Conservation (phyloP, 2,888 invertebrate species). For the Drosophila quinaria region DNA sequence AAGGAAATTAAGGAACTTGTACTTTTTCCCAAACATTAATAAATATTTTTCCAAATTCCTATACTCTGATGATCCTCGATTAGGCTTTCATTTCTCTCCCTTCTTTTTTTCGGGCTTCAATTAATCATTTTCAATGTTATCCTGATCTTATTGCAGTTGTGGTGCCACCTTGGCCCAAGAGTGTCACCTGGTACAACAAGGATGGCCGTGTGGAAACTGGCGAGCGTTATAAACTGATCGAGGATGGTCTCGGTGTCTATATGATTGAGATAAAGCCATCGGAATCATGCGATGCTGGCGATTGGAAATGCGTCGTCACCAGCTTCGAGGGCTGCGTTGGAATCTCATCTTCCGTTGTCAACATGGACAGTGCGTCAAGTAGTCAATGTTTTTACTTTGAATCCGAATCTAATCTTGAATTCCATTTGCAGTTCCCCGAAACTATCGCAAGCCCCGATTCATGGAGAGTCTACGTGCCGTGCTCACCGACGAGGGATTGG, state of each 20-base stretch:
- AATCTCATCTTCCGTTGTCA: conserved; percentile 90
- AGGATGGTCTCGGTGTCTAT: conserved; percentile 94
- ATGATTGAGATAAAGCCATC: conserved; percentile 91
- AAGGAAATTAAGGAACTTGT: too few species aligned
- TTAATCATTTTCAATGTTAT: too few species aligned
- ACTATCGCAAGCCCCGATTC: conserved; percentile 95
- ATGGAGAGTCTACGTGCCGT: conserved; percentile 96
- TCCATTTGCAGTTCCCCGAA: conserved; percentile 92
- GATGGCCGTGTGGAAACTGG: conserved; percentile 91
- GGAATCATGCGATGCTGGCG: conserved; percentile 93
- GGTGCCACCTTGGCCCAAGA: conserved; percentile 94
- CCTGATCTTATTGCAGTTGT: conserved; percentile 87
- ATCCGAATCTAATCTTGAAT: background rate
- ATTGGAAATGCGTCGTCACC: conserved; percentile 95
- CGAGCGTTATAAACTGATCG: conserved; percentile 90
- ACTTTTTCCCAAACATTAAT: too few species aligned
- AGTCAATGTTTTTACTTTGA: background rate
- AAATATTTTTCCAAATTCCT: too few species aligned
- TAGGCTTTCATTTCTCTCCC: too few species aligned
- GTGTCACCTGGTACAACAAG: conserved; percentile 94
- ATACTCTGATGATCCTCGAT: too few species aligned
- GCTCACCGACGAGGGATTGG: conserved; percentile 95
- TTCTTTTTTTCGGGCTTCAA: too few species aligned
- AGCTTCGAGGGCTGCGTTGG: conserved; percentile 91
- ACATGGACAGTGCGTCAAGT: conserved; percentile 90